phyloP scores from a whole-genome alignment of 2,797 vertebrate species.

The Enteromius argenteus region DNA sequence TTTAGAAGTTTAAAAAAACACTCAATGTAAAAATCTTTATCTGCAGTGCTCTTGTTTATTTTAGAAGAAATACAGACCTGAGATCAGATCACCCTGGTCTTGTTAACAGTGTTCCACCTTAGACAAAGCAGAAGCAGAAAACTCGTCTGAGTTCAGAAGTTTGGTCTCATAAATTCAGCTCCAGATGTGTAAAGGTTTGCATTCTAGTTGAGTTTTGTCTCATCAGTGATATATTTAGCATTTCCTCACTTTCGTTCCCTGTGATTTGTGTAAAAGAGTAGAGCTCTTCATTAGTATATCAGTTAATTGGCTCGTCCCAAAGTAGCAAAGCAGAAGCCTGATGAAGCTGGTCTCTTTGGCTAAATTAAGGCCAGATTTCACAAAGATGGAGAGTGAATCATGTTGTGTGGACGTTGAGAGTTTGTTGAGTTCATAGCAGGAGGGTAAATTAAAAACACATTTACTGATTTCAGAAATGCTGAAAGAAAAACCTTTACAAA shows the following conservation, averaged over 20 bases:
- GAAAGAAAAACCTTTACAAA: neutral
- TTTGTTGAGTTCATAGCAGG: constrained; percentile 10
- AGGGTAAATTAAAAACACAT: constrained; percentile 23
- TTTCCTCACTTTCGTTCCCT: neutral
- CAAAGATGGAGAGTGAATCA: neutral
- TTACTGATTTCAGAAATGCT: constrained; percentile 19
- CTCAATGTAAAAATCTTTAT: neutral
- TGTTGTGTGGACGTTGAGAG: constrained; percentile 5
- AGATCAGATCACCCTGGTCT: neutral
- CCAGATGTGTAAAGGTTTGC: neutral
- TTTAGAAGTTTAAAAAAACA: neutral
- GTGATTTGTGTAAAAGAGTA: neutral
- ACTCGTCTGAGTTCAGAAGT: neutral
- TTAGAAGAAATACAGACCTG: neutral
- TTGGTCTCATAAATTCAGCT: neutral
- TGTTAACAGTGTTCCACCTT: neutral
- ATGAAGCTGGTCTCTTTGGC: neutral
- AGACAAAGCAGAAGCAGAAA: neutral
- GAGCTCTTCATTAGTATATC: neutral
- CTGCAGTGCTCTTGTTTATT: neutral
- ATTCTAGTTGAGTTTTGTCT: neutral
- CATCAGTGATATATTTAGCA: constrained; percentile 12
- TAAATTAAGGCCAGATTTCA: constrained; percentile 16
- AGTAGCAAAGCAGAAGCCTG: constrained; percentile 10
- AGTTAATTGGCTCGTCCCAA: constrained; percentile 8